Base-by-base conservation (phyloP, 2,797 vertebrate genomes). In the Dryobates pubescens region DNA sequence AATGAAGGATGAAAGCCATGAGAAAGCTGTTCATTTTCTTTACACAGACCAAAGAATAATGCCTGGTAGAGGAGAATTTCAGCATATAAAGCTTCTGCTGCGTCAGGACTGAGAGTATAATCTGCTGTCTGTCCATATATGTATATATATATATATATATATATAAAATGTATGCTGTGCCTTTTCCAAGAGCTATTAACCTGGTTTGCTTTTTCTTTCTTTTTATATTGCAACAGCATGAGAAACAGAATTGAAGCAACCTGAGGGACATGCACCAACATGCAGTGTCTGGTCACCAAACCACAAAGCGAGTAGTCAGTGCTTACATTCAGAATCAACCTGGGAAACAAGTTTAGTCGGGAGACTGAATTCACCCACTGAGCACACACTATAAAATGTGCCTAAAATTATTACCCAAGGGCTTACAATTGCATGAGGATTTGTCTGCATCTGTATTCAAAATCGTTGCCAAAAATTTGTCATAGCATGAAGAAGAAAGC, bases 361-460 rank as follows among this genome's bases (percentile, higher is more conserved):
- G 62, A 61, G 29, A 30, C 3, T 56, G 58, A 86, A 77, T 58
- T 30, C 58, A 86, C n/a, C 22, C 10, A 30, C 16, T 36, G 58
- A 58, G 53, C n/a, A 47, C 17, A 19, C 14, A 2, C 41, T 29
- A 32, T 6, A 17, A n/a, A 68, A 23, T 34, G n/a, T 26, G 74
- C 65, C 71, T 57, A 58, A 71, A 91, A 89, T 24, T n/a, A 14
- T 71, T 4, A 81, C 13, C 14, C 62, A 11, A 58, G 22, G 59
- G 38, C 59, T 90, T 59, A 64, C 49, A 87, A 81, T 26, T 34
- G 74, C 45, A 72, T 4, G 58, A 82, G 74, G 36, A 54, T 59
- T 74, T 81, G 45, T 63, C 70, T 95, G 27, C 73, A 91, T 92
- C 82, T 92, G 38, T 74, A 96, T 94, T 96, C 90, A 91, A 75